Evolutionary conservation across 1,140 invertebrate genomes (phyloP), one percentile per base, ranked within the genome.

Genomic region (Drosophila pseudoobscura): DNA sequence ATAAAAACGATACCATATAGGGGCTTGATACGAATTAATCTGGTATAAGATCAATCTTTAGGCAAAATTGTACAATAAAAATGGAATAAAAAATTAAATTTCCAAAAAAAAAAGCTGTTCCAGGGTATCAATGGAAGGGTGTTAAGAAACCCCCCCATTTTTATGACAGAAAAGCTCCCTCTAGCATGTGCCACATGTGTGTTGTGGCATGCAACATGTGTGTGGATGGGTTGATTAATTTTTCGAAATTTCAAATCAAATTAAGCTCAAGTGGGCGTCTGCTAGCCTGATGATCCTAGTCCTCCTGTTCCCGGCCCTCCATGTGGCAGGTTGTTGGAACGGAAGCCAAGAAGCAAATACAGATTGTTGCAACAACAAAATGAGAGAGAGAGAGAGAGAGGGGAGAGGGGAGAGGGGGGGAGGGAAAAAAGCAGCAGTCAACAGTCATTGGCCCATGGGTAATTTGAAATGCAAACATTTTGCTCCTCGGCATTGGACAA

Each of bases 401-500:
- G 17, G 17, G 17, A 17, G 17, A 0, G 15, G 26, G 31, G 17
- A 15, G 15, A 15, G 17, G 17, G 17, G 17, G 17, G 1, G 17
- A 1, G 15, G 26, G 31, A 35, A 31, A 24, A 20, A n/a, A 55
- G 31, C 31, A 35, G 31, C 65, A 69, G 65, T 69, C 65, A 69
- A 79, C 62, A 84, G 76, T 80, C 80, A 84, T 85, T 80, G 76
- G 80, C 80, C 83, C 82, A 87, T 77, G 82, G 82, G 82, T 88
- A 85, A 85, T 88, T 85, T 85, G 60, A 80, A 87, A 88, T 85
- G 82, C 78, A 78, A 84, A 85, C 76, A 85, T 65, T 74, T 75
- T 75, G 59, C 70, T 74, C 51, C 57, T 61, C 58, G 45, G 43
- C 72, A 39, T 62, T 66, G 82, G 68, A 85, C 70, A 87, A 85